Evolutionary conservation across 2,797 vertebrate species (phyloP).

Genomic region (Hippopotamyrus pictus): DNA sequence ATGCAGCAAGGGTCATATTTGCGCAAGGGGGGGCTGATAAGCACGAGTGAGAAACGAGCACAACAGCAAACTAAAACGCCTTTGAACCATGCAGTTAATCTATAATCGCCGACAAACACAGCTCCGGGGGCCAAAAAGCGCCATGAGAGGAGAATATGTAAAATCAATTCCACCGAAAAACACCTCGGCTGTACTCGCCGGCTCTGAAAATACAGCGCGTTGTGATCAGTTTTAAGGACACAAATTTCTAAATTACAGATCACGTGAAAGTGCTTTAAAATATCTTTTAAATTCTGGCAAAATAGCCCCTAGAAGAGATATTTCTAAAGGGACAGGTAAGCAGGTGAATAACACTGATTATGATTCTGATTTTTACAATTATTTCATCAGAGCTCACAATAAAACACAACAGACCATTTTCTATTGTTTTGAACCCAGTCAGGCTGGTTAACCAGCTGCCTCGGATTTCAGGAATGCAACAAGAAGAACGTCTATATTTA

Average conservation of each 20-base stretch:
- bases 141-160: not conserved
- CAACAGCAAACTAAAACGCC: not conserved
- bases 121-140: constrained; percentile 17
- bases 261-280: not conserved
- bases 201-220: not conserved
- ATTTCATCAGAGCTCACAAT: not conserved
- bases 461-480: not conserved
- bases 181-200: not conserved
- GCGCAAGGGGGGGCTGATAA: not conserved
- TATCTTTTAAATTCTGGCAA: not conserved
- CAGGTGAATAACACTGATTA: not conserved
- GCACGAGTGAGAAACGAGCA: not conserved
- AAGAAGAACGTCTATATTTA: constrained; percentile 7
- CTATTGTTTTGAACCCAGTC: not conserved
- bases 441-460: not conserved
- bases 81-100: constrained; percentile 37
- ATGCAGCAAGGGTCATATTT: not conserved
- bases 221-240: not conserved
- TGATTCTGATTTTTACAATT: not conserved
- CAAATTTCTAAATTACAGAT: not conserved
- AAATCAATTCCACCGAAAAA: not conserved
- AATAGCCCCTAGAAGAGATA: not conserved
- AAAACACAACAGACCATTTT: not conserved
- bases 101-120: constrained; percentile 39
- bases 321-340: not conserved